Evolutionary conservation across 2,797 vertebrate genomes (phyloP).

Genomic region (Aulostomus chinensis): DNA sequence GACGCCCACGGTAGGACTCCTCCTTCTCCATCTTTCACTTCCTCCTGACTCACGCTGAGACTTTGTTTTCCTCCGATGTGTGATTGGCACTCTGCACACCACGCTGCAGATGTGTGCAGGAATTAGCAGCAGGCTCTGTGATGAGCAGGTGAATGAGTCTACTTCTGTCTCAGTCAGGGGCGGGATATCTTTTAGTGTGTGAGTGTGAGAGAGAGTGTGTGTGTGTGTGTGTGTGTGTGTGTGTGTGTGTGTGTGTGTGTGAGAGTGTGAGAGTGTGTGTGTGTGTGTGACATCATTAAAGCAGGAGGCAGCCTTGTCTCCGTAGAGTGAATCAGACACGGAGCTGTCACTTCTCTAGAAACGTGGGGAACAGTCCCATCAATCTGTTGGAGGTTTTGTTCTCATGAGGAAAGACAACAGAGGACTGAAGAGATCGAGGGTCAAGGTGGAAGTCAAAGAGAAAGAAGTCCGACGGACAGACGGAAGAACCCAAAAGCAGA

Average conservation of each 20-base stretch:
- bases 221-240: neutral
- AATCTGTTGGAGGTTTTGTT: no score
- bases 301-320: neutral
- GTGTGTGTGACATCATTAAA: neutral
- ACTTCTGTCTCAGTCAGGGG: constrained; percentile 21
- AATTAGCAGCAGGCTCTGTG: constrained; percentile 12
- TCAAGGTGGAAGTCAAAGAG: no score
- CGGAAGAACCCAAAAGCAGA: no score
- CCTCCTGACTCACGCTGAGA: neutral
- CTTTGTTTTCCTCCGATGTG: neutral
- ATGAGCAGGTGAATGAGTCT: constrained; percentile 39
- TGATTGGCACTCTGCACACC: neutral
- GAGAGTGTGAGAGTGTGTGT: neutral
- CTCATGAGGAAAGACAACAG: no score
- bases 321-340: no score
- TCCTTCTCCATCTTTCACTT: neutral
- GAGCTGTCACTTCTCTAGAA: no score
- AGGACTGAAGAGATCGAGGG: no score
- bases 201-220: constrained; percentile 19
- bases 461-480: no score
- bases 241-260: constrained; percentile 1
- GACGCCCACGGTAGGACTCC: constrained; percentile 86
- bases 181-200: constrained; percentile 8
- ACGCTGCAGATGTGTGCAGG: neutral
- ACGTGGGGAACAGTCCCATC: no score